Evolutionary conservation across 1,140 invertebrate genomes (phyloP).

Genomic region (Euschistus heros): DNA sequence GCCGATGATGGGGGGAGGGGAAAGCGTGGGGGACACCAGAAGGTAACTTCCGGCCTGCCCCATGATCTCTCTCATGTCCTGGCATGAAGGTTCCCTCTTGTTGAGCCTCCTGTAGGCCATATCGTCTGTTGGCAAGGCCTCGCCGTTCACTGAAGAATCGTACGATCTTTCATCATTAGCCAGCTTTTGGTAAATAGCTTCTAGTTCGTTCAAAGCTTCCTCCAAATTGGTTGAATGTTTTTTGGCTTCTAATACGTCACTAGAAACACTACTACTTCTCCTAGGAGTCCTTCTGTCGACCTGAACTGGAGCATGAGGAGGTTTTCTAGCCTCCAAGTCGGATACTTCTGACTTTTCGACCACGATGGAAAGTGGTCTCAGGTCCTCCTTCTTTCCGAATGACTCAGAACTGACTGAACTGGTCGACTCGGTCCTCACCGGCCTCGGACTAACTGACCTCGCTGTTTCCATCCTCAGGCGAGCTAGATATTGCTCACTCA

Average conservation of each 20-base stretch:
- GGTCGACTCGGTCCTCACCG: background rate
- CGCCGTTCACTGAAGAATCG: slow-evolving; percentile 10
- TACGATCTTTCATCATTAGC: slow-evolving; percentile 57
- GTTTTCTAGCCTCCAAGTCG: slow-evolving; percentile 22
- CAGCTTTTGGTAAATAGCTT: slow-evolving; percentile 78
- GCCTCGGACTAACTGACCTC: slow-evolving; percentile 2
- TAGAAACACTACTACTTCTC: slow-evolving; percentile 18
- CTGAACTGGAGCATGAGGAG: slow-evolving; percentile 20
- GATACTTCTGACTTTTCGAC: slow-evolving; percentile 31
- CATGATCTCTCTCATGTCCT: slow-evolving; percentile 43
- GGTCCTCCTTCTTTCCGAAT: slow-evolving; percentile 19
- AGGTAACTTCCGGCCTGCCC: slow-evolving; percentile 60
- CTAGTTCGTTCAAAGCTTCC: slow-evolving; percentile 74
- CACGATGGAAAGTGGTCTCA: slow-evolving; percentile 33
- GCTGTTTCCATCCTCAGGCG: slow-evolving; percentile 9
- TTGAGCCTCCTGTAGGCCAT: slow-evolving; percentile 66
- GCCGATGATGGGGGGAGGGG: slow-evolving; percentile 31
- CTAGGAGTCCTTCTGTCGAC: slow-evolving; percentile 22
- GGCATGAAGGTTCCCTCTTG: slow-evolving; percentile 31
- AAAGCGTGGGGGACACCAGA: slow-evolving; percentile 53
- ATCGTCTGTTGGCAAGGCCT: slow-evolving; percentile 49
- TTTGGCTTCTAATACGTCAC: slow-evolving; percentile 31
- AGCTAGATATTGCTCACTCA: slow-evolving; percentile 18
- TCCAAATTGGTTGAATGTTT: slow-evolving; percentile 65
- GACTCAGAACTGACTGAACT: slow-evolving; percentile 3